phyloP scores from a whole-genome alignment of 2,113 vertebrate species.

The Solenodon paradoxus region DNA sequence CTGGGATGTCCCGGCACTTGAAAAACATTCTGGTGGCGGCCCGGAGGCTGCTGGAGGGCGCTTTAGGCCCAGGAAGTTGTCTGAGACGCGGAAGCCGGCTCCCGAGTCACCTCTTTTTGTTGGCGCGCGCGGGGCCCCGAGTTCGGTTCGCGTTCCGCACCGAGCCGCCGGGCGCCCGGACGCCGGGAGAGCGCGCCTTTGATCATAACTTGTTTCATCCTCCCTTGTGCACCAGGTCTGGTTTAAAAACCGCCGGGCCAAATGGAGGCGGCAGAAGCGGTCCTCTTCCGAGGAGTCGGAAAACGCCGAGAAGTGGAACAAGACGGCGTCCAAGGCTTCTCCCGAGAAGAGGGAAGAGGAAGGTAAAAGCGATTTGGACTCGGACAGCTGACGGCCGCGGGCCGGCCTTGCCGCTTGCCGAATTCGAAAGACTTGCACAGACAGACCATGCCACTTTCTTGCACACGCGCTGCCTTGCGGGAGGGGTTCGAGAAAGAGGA shows the following conservation, averaged over 20 bases:
- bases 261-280: constrained; percentile 97
- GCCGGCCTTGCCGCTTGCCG: constrained; percentile 70
- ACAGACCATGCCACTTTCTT: constrained; percentile 83
- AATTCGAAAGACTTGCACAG: constrained; percentile 73
- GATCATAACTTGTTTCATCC: not conserved
- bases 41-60: constrained; percentile 9
- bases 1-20: not conserved
- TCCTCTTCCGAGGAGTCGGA: constrained; percentile 98
- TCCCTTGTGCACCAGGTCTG: constrained; percentile 87
- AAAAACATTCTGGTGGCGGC: not conserved
- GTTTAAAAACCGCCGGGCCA: constrained; percentile 99
- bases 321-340: constrained; percentile 86
- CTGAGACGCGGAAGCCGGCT: not conserved
- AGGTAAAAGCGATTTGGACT: constrained; percentile 94
- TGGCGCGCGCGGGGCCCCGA: not conserved
- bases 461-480: constrained; percentile 86
- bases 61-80: constrained; percentile 59
- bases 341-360: constrained; percentile 91
- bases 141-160: not conserved
- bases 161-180: not conserved
- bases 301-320: constrained; percentile 95
- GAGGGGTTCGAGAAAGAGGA: constrained; percentile 71
- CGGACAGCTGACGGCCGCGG: constrained; percentile 92
- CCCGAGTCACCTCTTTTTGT: not conserved
- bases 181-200: not conserved